Conservation (phyloP, 92 coral and sea anemone species). For the Muricea muricata region DNA sequence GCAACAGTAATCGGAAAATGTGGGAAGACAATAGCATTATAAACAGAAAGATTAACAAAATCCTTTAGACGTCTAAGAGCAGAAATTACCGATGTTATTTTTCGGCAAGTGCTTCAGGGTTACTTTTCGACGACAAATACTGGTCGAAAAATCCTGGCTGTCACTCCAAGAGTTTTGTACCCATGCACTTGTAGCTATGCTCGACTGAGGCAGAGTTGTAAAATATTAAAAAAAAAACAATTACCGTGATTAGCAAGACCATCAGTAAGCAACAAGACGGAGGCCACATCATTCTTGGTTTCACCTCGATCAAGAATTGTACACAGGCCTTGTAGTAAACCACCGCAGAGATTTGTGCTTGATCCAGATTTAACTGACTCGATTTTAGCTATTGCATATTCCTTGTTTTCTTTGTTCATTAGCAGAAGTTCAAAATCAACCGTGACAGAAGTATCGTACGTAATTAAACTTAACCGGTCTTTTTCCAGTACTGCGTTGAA, state of each 20-base stretch:
- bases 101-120: too few species aligned
- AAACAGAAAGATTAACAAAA: too few species aligned
- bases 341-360: slow-evolving; percentile 24
- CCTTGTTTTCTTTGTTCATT: slow-evolving; percentile 25
- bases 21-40: too few species aligned
- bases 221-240: too few species aligned
- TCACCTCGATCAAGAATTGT: slow-evolving; percentile 27
- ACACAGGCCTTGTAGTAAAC: slow-evolving; percentile 34
- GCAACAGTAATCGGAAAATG: too few species aligned
- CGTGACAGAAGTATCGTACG: slow-evolving; percentile 15
- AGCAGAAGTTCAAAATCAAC: slow-evolving; percentile 28
- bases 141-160: too few species aligned
- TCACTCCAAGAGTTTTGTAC: too few species aligned
- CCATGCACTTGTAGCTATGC: too few species aligned
- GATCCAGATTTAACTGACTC: slow-evolving; percentile 3
- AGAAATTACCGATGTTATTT: too few species aligned
- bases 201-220: too few species aligned
- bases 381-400: slow-evolving; percentile 14
- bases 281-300: slow-evolving; percentile 25
- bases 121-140: too few species aligned
- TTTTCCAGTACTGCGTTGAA: slow-evolving; percentile 22
- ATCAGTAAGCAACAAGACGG: slow-evolving; percentile 41
- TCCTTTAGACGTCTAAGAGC: too few species aligned
- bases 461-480: slow-evolving; percentile 30
- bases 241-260: slow-evolving; percentile 41